Conservation (phyloP, 2,113 vertebrate genomes). For the Oreochromis aureus region DNA sequence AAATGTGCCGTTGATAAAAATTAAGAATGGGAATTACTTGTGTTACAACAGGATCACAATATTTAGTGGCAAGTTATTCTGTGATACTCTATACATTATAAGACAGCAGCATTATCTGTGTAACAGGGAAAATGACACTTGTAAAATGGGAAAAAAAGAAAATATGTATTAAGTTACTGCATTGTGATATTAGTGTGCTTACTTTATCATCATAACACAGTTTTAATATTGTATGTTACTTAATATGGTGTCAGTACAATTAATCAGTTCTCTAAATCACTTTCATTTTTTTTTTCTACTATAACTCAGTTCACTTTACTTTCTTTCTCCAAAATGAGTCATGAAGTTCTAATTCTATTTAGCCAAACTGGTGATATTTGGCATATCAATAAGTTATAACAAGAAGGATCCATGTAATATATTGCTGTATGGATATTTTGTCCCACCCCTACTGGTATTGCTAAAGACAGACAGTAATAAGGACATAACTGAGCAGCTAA, state of each 20-base stretch:
- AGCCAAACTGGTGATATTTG: neutral
- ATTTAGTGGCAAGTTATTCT: neutral
- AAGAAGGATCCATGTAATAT: neutral
- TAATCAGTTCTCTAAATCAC: neutral
- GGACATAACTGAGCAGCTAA: neutral
- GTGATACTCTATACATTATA: neutral
- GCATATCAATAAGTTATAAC: neutral
- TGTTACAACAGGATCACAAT: too few species aligned
- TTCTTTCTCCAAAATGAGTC: neutral
- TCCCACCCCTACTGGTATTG: neutral
- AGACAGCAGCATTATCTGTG: neutral
- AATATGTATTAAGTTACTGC: neutral
- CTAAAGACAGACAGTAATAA: neutral
- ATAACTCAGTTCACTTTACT: neutral
- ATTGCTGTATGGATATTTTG: neutral
- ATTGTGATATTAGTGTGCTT: neutral
- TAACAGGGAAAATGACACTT: neutral
- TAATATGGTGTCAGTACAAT: neutral
- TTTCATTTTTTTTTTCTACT: neutral
- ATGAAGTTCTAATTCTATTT: neutral
- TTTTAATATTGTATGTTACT: rapidly evolving
- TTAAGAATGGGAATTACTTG: rapidly evolving
- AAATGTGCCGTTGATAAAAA: neutral
- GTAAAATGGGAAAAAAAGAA: neutral
- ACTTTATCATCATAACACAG: neutral